A percentile compares a stretch with the other conserved stretches of the same genome.
phyloP scores from a whole-genome alignment of 2,888 invertebrate species.

The Plagodis dolabraria region DNA sequence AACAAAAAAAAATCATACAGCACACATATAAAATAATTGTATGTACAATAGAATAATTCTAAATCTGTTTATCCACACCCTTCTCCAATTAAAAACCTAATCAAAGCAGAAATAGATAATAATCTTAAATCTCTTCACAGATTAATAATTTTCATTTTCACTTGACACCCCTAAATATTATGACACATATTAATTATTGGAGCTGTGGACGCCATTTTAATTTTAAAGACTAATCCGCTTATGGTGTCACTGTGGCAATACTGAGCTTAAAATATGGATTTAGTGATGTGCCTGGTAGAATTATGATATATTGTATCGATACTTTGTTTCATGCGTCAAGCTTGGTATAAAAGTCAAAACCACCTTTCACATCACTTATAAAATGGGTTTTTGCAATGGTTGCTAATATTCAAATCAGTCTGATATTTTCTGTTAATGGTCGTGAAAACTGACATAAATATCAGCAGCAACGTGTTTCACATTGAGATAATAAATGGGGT shows the following conservation, averaged over 20 bases:
- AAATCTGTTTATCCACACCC: slow-evolving; percentile 6
- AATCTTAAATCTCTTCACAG: slow-evolving; percentile 30
- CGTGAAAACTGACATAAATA: too few relatives aligned
- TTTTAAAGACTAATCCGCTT: slow-evolving; percentile 79
- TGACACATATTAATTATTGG: slow-evolving; percentile 78
- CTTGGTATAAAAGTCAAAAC: not conserved
- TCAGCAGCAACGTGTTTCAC: too few relatives aligned
- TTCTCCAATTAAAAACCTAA: slow-evolving; percentile 19
- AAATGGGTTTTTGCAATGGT: too few relatives aligned
- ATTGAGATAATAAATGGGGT: too few relatives aligned
- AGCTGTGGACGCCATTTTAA: slow-evolving; percentile 67
- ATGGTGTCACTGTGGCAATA: slow-evolving; percentile 53
- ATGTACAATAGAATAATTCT: too few relatives aligned
- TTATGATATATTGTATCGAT: slow-evolving; percentile 7
- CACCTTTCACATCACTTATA: not conserved
- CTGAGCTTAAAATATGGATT: slow-evolving; percentile 59
- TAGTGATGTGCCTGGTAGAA: slow-evolving; percentile 53
- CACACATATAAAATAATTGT: too few relatives aligned
- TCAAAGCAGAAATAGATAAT: slow-evolving; percentile 16
- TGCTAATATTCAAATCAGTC: too few relatives aligned
- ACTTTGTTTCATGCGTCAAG: not conserved
- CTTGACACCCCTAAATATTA: slow-evolving; percentile 63
- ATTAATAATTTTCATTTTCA: slow-evolving; percentile 52
- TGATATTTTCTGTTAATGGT: too few relatives aligned
- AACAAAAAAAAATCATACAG: too few relatives aligned